Conservation (phyloP, 1,140 invertebrate genomes). For the Lutraria rhynchaena region DNA sequence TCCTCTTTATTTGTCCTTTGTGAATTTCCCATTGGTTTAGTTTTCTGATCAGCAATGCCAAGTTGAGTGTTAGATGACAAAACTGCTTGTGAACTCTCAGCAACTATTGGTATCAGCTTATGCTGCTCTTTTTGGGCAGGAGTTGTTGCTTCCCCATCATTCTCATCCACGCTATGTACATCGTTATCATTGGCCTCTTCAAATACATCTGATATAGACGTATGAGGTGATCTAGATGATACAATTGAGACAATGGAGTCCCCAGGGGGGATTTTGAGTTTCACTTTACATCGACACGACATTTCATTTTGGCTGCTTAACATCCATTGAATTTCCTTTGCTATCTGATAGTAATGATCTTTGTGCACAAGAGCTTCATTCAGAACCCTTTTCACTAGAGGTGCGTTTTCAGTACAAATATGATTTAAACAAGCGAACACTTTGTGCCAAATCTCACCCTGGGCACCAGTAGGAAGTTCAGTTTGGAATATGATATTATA, state of each 20-base stretch:
- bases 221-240: not conserved
- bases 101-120: too few species aligned
- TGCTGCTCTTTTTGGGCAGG: too few species aligned
- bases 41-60: too few species aligned
- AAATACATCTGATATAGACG: not conserved
- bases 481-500: conserved; percentile 2
- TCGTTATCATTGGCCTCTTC: too few species aligned
- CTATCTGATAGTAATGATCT: conserved; percentile 1
- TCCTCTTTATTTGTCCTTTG: too few species aligned
- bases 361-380: not conserved
- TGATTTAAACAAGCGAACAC: not conserved
- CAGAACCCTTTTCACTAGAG: not conserved
- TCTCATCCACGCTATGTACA: too few species aligned
- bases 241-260: not conserved
- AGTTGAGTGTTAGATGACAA: too few species aligned
- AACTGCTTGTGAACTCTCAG: too few species aligned
- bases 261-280: too few species aligned
- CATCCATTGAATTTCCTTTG: not conserved
- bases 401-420: not conserved
- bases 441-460: conserved; percentile 2
- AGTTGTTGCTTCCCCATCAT: too few species aligned
- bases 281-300: not conserved
- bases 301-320: not conserved
- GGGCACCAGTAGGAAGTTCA: not conserved
- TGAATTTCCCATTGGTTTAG: too few species aligned